phyloP scores from a whole-genome alignment of 2,113 vertebrate species.

The Microtus oregoni region DNA sequence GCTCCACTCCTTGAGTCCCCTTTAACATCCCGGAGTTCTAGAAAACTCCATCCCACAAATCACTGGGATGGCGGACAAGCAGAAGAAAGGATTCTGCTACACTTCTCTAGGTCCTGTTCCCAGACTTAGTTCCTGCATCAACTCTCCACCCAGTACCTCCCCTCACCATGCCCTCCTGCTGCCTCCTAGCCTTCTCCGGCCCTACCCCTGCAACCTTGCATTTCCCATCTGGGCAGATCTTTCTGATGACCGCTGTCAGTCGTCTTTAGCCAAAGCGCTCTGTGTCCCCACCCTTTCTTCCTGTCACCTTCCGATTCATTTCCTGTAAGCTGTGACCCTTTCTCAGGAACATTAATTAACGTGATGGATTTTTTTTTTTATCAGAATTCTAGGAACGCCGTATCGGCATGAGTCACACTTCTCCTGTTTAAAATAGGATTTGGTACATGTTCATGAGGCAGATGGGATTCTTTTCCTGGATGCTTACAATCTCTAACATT shows the following conservation, averaged over 20 bases:
- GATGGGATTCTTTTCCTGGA: conserved; percentile 42
- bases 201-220: not conserved
- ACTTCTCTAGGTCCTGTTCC: not conserved
- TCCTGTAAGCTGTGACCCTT: conserved; percentile 67
- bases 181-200: not conserved
- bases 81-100: accelerated
- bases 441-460: conserved; percentile 16
- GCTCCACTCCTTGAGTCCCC: not conserved
- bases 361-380: not conserved
- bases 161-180: not conserved
- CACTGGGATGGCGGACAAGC: not conserved
- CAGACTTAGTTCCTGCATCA: not conserved
- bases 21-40: not conserved
- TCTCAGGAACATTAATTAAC: conserved; percentile 68
- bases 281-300: conserved; percentile 49
- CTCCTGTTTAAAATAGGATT: conserved; percentile 61
- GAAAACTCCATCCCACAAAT: not conserved
- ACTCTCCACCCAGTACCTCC: not conserved
- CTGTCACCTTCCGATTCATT: conserved; percentile 68
- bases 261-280: not conserved
- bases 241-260: not conserved
- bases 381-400: conserved; percentile 72
- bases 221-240: not conserved
- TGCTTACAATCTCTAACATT: conserved; percentile 57
- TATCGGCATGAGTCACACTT: conserved; percentile 63